Percentiles rank a stretch among this genome's conserved stretches.
Conservation (phyloP, 2,797 vertebrate species). For the Choloepus didactylus region DNA sequence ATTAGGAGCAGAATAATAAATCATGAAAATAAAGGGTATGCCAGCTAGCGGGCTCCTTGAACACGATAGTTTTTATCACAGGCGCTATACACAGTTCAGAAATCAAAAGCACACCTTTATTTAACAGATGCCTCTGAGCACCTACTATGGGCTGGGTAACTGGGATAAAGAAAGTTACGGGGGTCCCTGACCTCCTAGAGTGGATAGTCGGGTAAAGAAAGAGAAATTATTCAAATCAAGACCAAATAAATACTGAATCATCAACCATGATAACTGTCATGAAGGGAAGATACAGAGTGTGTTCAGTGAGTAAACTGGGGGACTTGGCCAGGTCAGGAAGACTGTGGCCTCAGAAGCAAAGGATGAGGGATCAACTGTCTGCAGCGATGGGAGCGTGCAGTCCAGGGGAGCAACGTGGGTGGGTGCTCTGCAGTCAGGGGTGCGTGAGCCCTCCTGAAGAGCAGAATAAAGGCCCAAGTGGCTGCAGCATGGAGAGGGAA, state of each 20-base stretch:
- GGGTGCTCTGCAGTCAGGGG: background rate
- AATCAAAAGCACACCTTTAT: background rate
- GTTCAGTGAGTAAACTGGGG: background rate
- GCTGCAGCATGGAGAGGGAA: background rate
- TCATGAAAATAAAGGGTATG: background rate
- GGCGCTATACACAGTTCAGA: background rate
- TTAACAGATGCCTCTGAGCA: background rate
- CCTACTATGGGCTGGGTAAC: background rate
- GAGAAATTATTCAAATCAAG: background rate
- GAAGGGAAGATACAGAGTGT: background rate
- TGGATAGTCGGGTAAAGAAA: background rate
- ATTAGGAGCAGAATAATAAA: slow-evolving; percentile 2
- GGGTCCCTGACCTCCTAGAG: slow-evolving; percentile 1
- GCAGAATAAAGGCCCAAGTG: slow-evolving; percentile 1
- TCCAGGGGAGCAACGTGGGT: background rate
- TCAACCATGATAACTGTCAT: background rate
- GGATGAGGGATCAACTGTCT: background rate
- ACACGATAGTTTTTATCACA: background rate
- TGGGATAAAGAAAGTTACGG: background rate
- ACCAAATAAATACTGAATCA: slow-evolving; percentile 9
- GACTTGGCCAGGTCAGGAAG: background rate
- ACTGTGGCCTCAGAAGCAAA: background rate
- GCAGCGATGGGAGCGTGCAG: background rate
- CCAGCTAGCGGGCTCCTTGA: background rate
- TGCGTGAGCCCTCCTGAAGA: background rate